Percentiles rank a stretch among this genome's conserved stretches.
Evolutionary conservation across 2,797 vertebrate genomes (phyloP).

Genomic region (Phylloscopus collybita): DNA sequence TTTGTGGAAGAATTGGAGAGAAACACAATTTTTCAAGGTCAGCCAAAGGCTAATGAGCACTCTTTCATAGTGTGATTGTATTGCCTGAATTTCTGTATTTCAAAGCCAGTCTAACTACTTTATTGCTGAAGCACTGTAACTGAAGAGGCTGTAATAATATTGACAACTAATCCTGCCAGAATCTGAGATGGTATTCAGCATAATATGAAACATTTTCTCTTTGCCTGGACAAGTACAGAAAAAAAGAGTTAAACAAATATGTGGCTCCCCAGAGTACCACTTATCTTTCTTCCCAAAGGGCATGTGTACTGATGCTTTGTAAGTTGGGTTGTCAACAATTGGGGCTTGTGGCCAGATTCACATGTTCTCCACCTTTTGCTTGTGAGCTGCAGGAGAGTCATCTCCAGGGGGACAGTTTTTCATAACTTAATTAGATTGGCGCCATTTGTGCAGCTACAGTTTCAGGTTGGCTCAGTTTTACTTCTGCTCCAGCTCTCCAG

Average conservation of each 20-base stretch:
- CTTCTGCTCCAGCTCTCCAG: slow-evolving; percentile 41
- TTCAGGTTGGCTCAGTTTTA: slow-evolving; percentile 49
- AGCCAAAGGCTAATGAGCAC: slow-evolving; percentile 69
- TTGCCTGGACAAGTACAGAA: slow-evolving; percentile 16
- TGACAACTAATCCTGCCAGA: slow-evolving; percentile 43
- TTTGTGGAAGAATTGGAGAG: slow-evolving; percentile 52
- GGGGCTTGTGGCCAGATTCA: slow-evolving; percentile 45
- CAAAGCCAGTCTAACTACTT: slow-evolving; percentile 43
- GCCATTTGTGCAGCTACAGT: slow-evolving; percentile 3
- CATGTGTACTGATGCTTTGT: slow-evolving; percentile 43
- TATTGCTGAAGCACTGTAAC: slow-evolving; percentile 47
- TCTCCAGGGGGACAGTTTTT: slow-evolving; percentile 38
- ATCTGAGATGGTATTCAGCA: slow-evolving; percentile 43
- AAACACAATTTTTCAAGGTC: slow-evolving; percentile 35
- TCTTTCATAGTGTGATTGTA: slow-evolving; percentile 13
- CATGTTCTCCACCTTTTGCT: slow-evolving; percentile 35
- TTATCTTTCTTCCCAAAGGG: slow-evolving; percentile 40
- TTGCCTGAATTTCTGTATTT: slow-evolving; percentile 61
- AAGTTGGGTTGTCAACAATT: slow-evolving; percentile 39
- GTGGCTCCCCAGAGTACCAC: slow-evolving; percentile 5
- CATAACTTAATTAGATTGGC: slow-evolving; percentile 49
- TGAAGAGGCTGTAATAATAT: slow-evolving; percentile 56
- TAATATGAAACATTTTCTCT: slow-evolving; percentile 55
- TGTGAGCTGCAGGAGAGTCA: slow-evolving; percentile 30
- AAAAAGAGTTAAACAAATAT: slow-evolving; percentile 61